Percentiles rank a stretch among this genome's conserved stretches.
phyloP scores from a whole-genome alignment of 1,140 invertebrate species.

The Pollicipes pollicipes region DNA sequence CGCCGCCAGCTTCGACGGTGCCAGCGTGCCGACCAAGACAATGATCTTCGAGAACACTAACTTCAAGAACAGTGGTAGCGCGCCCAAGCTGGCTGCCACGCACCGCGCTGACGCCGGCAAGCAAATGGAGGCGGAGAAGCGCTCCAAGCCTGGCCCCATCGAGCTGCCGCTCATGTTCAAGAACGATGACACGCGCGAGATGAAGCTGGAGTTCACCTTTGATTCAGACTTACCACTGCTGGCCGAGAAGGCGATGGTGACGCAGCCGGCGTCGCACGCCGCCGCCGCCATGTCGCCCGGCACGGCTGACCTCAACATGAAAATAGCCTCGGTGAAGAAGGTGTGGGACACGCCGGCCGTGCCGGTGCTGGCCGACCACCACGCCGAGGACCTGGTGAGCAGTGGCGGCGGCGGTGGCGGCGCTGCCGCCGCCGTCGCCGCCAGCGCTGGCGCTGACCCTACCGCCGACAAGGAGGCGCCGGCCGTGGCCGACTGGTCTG shows the following conservation, averaged over 20 bases:
- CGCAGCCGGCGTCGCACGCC: conserved; percentile 32
- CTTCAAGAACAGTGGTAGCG: conserved; percentile 40
- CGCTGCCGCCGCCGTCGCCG: too few species aligned
- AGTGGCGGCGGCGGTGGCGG: background rate
- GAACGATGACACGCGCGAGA: conserved; percentile 51
- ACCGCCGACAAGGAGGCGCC: background rate
- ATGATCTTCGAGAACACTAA: conserved; percentile 86
- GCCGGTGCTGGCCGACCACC: background rate
- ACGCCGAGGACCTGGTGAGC: background rate
- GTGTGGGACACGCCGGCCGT: conserved; percentile 50
- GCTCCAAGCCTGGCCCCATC: conserved; percentile 33
- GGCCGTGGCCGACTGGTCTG: background rate
- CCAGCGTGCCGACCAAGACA: conserved; percentile 61
- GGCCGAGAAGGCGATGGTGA: conserved; percentile 43
- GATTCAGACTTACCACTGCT: conserved; percentile 44
- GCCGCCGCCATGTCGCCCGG: conserved; percentile 46
- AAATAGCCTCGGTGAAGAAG: conserved; percentile 81
- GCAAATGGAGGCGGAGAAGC: conserved; percentile 17
- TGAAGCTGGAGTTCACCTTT: conserved; percentile 79
- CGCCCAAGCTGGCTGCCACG: conserved; percentile 23
- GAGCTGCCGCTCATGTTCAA: conserved; percentile 43
- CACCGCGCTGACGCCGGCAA: conserved; percentile 32
- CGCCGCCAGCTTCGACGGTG: conserved; percentile 40
- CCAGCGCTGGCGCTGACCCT: background rate
- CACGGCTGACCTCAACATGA: conserved; percentile 73